Evolutionary conservation across 1,140 invertebrate genomes (phyloP).

Genomic region (Leptinotarsa undecemlineata): DNA sequence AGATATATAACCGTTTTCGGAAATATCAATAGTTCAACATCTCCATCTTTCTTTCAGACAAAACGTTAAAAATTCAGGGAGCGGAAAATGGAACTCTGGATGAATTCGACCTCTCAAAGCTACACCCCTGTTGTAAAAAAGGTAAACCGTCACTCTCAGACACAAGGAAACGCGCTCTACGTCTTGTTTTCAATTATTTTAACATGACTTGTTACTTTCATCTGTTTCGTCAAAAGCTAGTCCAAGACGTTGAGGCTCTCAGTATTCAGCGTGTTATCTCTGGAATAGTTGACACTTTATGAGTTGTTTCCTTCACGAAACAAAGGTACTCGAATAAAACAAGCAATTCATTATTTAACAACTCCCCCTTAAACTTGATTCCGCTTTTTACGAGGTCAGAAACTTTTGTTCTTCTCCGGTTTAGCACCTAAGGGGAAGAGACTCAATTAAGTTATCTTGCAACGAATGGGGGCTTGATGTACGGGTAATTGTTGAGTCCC

Average conservation of each 20-base stretch:
- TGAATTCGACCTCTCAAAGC: too few relatives aligned
- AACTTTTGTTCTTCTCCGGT: neutral
- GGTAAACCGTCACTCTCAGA: neutral
- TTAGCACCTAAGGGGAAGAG: neutral
- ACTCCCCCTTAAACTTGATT: conserved; percentile 2
- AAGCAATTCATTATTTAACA: conserved; percentile 2
- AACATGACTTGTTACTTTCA: neutral
- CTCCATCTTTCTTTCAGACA: too few relatives aligned
- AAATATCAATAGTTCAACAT: too few relatives aligned
- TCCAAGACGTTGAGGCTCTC: neutral
- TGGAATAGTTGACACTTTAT: conserved; percentile 2
- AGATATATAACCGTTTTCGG: too few relatives aligned
- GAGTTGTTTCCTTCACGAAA: neutral
- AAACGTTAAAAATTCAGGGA: too few relatives aligned
- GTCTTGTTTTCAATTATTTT: neutral
- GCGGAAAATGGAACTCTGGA: too few relatives aligned
- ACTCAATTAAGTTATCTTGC: conserved; percentile 1
- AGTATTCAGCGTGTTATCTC: neutral
- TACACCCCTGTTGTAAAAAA: too few relatives aligned
- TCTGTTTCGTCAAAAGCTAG: neutral
- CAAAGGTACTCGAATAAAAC: neutral
- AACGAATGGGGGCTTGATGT: neutral
- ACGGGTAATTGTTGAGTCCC: too few relatives aligned
- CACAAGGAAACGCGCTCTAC: neutral
- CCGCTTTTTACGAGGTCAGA: conserved; percentile 3